phyloP scores from a whole-genome alignment of 2,797 vertebrate genomes.

The Neoniphon sammara region DNA sequence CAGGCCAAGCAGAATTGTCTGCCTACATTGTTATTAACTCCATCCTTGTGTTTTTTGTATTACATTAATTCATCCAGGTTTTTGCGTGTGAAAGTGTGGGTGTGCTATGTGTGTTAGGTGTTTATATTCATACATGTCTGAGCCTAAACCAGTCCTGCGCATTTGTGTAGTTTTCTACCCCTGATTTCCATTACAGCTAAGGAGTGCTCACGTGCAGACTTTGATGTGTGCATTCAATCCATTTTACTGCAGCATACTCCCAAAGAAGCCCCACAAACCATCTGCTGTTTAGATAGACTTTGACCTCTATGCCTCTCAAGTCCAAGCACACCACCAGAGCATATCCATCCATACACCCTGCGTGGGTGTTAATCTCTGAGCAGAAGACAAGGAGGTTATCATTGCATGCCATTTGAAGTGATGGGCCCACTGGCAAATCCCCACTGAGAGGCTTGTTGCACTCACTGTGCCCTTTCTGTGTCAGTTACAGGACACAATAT shows the following conservation, averaged over 20 bases:
- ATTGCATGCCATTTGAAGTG: slow-evolving; percentile 63
- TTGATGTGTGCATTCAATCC: slow-evolving; percentile 54
- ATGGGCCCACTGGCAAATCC: slow-evolving; percentile 56
- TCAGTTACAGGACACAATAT: slow-evolving; percentile 54
- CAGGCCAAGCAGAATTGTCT: slow-evolving; percentile 19
- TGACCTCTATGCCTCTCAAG: slow-evolving; percentile 72
- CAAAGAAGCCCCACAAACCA: slow-evolving; percentile 72
- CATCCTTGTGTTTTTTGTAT: slow-evolving; percentile 14
- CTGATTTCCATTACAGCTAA: slow-evolving; percentile 27
- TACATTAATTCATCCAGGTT: slow-evolving; percentile 5
- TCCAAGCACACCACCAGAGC: slow-evolving; percentile 59
- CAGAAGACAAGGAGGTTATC: slow-evolving; percentile 70
- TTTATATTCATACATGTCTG: neutral
- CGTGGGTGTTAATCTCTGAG: slow-evolving; percentile 62
- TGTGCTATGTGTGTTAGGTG: neutral
- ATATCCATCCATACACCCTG: slow-evolving; percentile 57
- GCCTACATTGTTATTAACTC: slow-evolving; percentile 9
- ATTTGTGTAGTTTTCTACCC: slow-evolving; percentile 16
- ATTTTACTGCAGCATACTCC: slow-evolving; percentile 59
- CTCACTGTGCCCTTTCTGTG: slow-evolving; percentile 42
- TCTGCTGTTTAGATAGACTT: slow-evolving; percentile 82
- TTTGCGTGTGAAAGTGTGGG: neutral
- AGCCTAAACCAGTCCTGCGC: slow-evolving; percentile 18
- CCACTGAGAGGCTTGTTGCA: slow-evolving; percentile 50
- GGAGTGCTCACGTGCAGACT: slow-evolving; percentile 34